Evolutionary conservation across 2,888 invertebrate species (phyloP), one percentile per base, ranked within the genome.

Genomic region (Lycaena phlaeas): DNA sequence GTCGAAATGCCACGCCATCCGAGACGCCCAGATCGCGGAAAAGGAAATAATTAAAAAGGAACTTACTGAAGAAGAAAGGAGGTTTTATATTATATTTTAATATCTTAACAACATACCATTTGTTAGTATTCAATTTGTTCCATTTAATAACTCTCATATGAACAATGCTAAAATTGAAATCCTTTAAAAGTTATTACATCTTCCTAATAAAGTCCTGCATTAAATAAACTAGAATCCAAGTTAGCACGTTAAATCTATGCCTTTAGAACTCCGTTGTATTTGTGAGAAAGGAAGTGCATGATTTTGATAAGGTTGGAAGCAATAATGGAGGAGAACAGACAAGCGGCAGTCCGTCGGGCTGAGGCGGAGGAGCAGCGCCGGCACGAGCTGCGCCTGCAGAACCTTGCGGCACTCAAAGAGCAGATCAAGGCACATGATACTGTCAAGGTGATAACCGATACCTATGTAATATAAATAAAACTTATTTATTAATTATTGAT

Each of bases 1-100:
- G 10, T 92, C 93, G 12, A 95, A 95, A 67, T 95, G 94, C 52
- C 89, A 93, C 58, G 92, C 94, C 0, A 92, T 95, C 34, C 79
- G 95, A 11, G 93, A 94, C 64, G 94, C 93, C 0, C 95, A 95
- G 77, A 87, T 94, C 44, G 87, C 86, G 1, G 93, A 93, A 67
- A 88, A 86, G 45, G 70, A 86, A 38, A 64, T 88, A 18, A 86
- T 89, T 31, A 77, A 85, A 59, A 86, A 84, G 54, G 87, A 88
- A 47, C 48, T 88, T 1, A 76, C 78, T 17, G 87, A 87, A 22
- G 88, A 89, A 52, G 74, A 88, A 43, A 64, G 5, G 66, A 44
- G 69, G 88, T 70, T 78, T 26, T 48, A 34, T n/a, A 10, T 26
- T 48, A 34, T n/a, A 10, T 2, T 12, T 26, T n/a, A 10, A 31